These are phyloP conservation scores for Pyrrhosoma nymphula DNA, from an alignment of 2,888 invertebrate genomes.

Conservation along the genomic window DNA sequence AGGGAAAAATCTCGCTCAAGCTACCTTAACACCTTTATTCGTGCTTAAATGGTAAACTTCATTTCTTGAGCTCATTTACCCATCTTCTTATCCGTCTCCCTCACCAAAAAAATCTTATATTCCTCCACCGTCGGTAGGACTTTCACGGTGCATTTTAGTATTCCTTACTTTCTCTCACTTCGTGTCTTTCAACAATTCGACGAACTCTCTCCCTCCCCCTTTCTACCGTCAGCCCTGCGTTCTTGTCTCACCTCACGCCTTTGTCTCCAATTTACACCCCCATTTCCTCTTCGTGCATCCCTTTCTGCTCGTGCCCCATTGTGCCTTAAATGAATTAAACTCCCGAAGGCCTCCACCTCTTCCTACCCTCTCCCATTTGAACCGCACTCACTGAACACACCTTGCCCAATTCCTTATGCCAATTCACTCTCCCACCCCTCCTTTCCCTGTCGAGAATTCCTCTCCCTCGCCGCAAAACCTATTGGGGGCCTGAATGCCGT, in stretches of 20 bases:
- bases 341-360: slow-evolving; percentile 47
- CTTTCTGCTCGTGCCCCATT: slow-evolving; percentile 33
- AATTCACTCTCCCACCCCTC: neutral
- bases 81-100: neutral
- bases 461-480: slow-evolving; percentile 27
- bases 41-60: too few species aligned
- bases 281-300: slow-evolving; percentile 41
- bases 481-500: neutral
- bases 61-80: too few species aligned
- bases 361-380: neutral
- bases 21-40: too few species aligned
- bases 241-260: neutral
- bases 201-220: neutral
- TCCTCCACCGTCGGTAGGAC: neutral
- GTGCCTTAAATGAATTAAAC: slow-evolving; percentile 53
- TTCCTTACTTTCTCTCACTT: neutral
- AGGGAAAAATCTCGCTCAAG: too few species aligned
- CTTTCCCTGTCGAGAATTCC: neutral
- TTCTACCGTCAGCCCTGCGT: neutral
- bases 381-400: neutral
- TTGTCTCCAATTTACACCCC: slow-evolving; percentile 23
- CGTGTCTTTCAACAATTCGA: neutral
- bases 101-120: neutral
- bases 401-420: slow-evolving; percentile 38
- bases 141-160: neutral